Conservation (phyloP, 2,888 invertebrate genomes). For the Drosophila meridionalis region DNA sequence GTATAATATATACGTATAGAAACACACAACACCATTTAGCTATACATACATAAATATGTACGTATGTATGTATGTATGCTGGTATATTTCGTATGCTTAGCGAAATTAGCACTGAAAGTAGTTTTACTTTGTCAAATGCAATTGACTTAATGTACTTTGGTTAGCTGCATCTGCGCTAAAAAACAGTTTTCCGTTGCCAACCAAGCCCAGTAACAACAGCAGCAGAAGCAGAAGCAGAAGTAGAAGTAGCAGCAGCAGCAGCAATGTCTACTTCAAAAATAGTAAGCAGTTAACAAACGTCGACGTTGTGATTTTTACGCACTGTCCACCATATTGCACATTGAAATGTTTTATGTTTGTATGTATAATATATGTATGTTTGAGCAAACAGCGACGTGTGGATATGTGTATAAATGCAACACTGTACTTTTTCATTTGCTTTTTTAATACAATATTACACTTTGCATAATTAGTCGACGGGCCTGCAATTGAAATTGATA, state of each 20-base stretch:
- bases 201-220: conserved; percentile 32
- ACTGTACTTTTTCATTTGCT: conserved; percentile 72
- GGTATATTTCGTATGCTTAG: conserved; percentile 45
- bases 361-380: conserved; percentile 30
- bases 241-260: conserved; percentile 15
- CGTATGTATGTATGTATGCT: conserved; percentile 37
- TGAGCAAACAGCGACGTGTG: conserved; percentile 13
- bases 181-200: conserved; percentile 45
- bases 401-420: conserved; percentile 60
- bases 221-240: neutral
- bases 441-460: conserved; percentile 38
- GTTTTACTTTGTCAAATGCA: conserved; percentile 51
- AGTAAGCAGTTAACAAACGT: conserved; percentile 39
- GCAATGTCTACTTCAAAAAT: conserved; percentile 23
- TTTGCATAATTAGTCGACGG: conserved; percentile 49
- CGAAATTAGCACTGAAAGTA: conserved; percentile 52
- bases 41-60: conserved; percentile 47
- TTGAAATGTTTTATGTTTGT: conserved; percentile 55
- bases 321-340: conserved; percentile 77
- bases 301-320: conserved; percentile 66
- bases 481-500: conserved; percentile 40
- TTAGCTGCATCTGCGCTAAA: conserved; percentile 36
- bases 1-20: conserved; percentile 44
- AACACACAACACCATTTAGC: conserved; percentile 46
- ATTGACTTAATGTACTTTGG: conserved; percentile 35